A percentile compares a stretch with the other conserved stretches of the same genome.
phyloP scores from a whole-genome alignment of 2,113 vertebrate species.

The Illadopsis cleaveri region DNA sequence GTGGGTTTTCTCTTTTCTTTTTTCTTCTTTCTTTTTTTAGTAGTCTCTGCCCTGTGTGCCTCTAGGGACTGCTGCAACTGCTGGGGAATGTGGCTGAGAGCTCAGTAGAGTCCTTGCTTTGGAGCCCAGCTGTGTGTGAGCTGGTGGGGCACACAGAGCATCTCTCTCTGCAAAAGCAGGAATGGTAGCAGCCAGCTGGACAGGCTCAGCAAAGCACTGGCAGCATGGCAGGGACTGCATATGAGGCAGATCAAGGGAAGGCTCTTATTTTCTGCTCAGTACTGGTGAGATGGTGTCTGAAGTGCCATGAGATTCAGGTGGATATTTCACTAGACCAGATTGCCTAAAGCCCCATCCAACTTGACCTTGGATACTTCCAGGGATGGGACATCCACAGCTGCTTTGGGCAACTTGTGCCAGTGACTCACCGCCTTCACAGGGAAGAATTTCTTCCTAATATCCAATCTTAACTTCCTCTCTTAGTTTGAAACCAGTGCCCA shows the following conservation, averaged over 20 bases:
- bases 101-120: not conserved
- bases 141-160: not conserved
- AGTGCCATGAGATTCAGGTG: not conserved
- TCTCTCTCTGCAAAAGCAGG: not conserved
- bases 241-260: not conserved
- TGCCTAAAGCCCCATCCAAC: not conserved
- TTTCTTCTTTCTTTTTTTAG: not conserved
- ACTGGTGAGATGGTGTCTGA: not conserved
- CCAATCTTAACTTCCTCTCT: not conserved
- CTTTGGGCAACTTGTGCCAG: not conserved
- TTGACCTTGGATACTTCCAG: not conserved
- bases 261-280: not conserved
- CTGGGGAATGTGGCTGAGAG: not conserved
- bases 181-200: not conserved
- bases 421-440: not conserved
- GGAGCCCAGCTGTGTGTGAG: not conserved
- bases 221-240: too few species aligned
- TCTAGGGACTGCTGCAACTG: not conserved
- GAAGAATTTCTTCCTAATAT: not conserved
- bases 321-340: not conserved
- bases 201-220: not conserved
- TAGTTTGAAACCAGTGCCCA: not conserved
- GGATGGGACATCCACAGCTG: not conserved
- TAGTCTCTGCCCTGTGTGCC: not conserved
- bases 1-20: not conserved